Conservation (phyloP, 1,140 invertebrate genomes). For the Zaprionus africanus region DNA sequence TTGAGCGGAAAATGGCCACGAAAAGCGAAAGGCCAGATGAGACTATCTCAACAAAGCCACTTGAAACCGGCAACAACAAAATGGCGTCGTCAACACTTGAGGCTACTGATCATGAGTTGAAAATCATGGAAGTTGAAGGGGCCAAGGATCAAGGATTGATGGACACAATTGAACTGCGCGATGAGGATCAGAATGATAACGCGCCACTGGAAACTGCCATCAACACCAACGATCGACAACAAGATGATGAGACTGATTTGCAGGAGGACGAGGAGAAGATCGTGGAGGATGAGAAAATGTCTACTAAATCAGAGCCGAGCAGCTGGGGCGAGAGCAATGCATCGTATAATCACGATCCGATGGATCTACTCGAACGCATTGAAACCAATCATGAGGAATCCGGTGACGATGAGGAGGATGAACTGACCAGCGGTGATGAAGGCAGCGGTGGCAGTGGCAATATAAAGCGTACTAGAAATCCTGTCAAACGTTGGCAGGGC, state of each 20-base stretch:
- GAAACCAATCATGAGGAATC: conserved; percentile 46
- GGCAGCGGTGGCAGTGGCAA: conserved; percentile 35
- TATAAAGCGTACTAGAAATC: not conserved
- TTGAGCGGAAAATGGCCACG: not conserved
- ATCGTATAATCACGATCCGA: conserved; percentile 57
- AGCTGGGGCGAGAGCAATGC: conserved; percentile 51
- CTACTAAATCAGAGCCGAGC: conserved; percentile 52
- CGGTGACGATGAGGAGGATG: conserved; percentile 46
- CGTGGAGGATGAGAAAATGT: conserved; percentile 29
- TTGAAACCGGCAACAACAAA: conserved; percentile 53
- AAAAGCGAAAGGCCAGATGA: not conserved
- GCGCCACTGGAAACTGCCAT: not conserved
- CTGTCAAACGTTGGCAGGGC: conserved; percentile 43
- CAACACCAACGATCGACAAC: conserved; percentile 1
- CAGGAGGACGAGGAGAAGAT: conserved; percentile 18
- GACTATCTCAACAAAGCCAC: not conserved
- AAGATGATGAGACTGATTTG: conserved; percentile 13
- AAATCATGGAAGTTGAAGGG: conserved; percentile 70
- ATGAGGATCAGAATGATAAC: conserved; percentile 48
- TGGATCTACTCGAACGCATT: conserved; percentile 61
- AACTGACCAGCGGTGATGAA: conserved; percentile 32
- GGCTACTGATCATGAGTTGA: conserved; percentile 46
- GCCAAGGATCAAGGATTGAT: not conserved
- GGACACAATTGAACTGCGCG: conserved; percentile 45
- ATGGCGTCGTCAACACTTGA: conserved; percentile 57